Conservation (phyloP, 2,888 invertebrate species). For the Chymomyza caudatula region DNA sequence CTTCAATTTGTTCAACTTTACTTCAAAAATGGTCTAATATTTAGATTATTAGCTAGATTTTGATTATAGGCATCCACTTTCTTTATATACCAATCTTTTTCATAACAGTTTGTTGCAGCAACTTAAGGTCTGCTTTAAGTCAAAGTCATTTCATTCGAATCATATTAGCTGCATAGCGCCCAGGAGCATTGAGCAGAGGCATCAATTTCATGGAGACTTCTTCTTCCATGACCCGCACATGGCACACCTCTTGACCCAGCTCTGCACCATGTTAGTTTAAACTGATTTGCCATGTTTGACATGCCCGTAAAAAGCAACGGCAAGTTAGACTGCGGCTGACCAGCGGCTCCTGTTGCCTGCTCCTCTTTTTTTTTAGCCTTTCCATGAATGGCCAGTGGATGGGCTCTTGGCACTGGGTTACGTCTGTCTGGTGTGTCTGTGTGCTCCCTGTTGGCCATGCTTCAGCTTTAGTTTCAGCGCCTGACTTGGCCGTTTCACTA, state of each 20-base stretch:
- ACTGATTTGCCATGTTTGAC: slow-evolving; percentile 73
- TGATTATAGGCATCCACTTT: too few relatives aligned
- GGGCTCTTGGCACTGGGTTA: not conserved
- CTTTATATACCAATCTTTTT: too few relatives aligned
- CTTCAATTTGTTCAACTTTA: too few relatives aligned
- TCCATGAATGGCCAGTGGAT: not conserved
- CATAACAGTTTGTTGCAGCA: too few relatives aligned
- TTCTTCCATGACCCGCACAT: too few relatives aligned
- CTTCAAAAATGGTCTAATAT: too few relatives aligned
- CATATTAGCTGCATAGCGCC: too few relatives aligned
- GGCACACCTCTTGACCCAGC: not conserved
- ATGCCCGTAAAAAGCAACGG: slow-evolving; percentile 67
- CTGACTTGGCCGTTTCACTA: slow-evolving; percentile 62
- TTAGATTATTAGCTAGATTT: too few relatives aligned
- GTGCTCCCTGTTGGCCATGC: not conserved
- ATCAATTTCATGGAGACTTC: too few relatives aligned
- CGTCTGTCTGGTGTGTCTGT: slow-evolving; percentile 28
- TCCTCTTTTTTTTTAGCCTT: not conserved
- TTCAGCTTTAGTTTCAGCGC: not conserved
- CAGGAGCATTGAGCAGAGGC: not conserved
- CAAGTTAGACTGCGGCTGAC: slow-evolving; percentile 14
- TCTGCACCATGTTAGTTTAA: slow-evolving; percentile 61
- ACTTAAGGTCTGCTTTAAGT: too few relatives aligned
- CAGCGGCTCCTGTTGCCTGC: not conserved
- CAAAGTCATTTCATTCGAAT: too few relatives aligned